Evolutionary conservation across 2,888 invertebrate species (phyloP).

Genomic region (Pelosia muscerda): DNA sequence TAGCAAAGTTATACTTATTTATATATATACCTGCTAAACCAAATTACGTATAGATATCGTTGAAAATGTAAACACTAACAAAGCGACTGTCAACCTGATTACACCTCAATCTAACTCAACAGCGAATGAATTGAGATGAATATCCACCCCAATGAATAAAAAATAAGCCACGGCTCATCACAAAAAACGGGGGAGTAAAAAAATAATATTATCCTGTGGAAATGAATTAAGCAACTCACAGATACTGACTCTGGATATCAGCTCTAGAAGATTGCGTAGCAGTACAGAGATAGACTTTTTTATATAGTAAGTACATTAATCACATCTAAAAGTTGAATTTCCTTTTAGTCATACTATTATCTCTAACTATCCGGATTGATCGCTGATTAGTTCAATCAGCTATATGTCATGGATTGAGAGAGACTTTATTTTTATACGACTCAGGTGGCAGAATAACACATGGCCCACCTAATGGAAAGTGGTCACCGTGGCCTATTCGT

Average conservation of each 20-base stretch:
- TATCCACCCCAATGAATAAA: slow-evolving; percentile 84
- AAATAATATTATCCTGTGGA: slow-evolving; percentile 87
- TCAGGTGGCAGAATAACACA: too few relatives aligned
- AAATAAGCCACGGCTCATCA: slow-evolving; percentile 83
- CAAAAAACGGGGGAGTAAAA: slow-evolving; percentile 83
- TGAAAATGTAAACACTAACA: slow-evolving; percentile 38
- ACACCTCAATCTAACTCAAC: slow-evolving; percentile 74
- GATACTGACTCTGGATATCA: slow-evolving; percentile 74
- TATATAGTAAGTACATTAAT: too few relatives aligned
- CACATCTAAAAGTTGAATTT: too few relatives aligned
- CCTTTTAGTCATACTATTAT: too few relatives aligned
- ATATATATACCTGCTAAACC: too few relatives aligned
- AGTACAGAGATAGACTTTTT: slow-evolving; percentile 47
- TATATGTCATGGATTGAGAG: too few relatives aligned
- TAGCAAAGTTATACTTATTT: too few relatives aligned
- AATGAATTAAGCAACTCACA: slow-evolving; percentile 85
- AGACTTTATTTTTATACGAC: too few relatives aligned
- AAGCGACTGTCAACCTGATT: slow-evolving; percentile 73
- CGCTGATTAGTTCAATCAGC: too few relatives aligned
- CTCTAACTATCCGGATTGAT: too few relatives aligned
- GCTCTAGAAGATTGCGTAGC: slow-evolving; percentile 39
- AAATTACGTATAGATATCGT: slow-evolving; percentile 27
- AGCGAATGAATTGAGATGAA: slow-evolving; percentile 72
- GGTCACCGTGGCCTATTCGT: too few relatives aligned
- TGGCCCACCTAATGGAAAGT: too few relatives aligned